Base-by-base conservation (phyloP, 2,797 vertebrate species). In the Sebastes kiyomatsui region DNA sequence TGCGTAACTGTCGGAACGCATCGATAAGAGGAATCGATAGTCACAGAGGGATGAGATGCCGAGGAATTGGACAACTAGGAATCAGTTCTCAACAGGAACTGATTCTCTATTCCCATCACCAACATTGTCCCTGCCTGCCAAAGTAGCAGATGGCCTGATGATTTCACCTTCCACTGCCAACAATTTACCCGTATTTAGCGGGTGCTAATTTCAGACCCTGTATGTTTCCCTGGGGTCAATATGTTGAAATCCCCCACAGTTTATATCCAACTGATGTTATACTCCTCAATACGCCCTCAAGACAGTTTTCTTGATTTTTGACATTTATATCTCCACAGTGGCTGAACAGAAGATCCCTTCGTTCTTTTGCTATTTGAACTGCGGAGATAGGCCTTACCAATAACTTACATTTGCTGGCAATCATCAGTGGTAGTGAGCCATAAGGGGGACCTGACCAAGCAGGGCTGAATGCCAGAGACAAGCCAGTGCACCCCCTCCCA, bases 401-500 rank as follows among this genome's bases (percentile, higher is more conserved):
- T 52, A 0, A 49, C 6, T 20, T 49, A 49, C 42, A 76, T 80
- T 62, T 61, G 72, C 62, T 82, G 67, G 77, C 66, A 73, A 71
- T 79, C 67, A 74, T 23, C 35, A 73, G 62, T 58, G 77, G 25
- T 71, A 9, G 77, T 66, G 66, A 87, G 79, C 74, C 38, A 55
- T 65, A 56, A 79, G 72, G 20, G 75, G 58, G 66, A 80, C 11
- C 68, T 69, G 49, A 46, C 59, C 80, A 66, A 16, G 64, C 79
- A 66, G 30, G 64, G 70, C 72, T 72, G 25, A 82, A 81, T 61
- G 72, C 82, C 84, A 77, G 64, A 59, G 30, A 54, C 58, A 27
- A 66, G 49, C 52, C 35, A 32, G 42, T 61, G 74, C 6, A 11
- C 20, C 33, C 25, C 46, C 59, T 61, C 49, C 56, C 56, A 60